A percentile compares a stretch with the other conserved stretches of the same genome.
Evolutionary conservation across 2,888 invertebrate genomes (phyloP).

Genomic region (Bombyx huttoni): DNA sequence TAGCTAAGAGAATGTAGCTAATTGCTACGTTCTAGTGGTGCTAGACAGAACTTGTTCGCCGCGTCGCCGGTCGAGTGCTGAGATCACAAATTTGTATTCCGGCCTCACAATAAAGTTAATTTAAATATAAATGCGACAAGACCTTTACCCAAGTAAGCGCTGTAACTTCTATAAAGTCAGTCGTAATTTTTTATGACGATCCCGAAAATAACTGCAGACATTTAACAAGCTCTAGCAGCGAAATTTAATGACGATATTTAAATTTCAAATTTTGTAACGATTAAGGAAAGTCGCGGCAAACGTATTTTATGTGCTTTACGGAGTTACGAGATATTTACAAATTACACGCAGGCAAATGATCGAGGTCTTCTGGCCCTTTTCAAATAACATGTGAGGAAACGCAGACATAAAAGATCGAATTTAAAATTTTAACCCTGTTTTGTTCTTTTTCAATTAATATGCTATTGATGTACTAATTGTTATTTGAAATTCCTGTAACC

Average conservation of each 20-base stretch:
- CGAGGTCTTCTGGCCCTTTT: not conserved
- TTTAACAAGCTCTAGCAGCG: conserved; percentile 36
- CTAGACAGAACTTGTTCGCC: conserved; percentile 31
- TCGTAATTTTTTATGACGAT: conserved; percentile 49
- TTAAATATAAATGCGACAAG: conserved; percentile 65
- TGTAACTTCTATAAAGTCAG: conserved; percentile 43
- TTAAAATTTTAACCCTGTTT: not conserved
- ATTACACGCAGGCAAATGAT: not conserved
- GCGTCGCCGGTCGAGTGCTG: conserved; percentile 34
- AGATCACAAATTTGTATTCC: conserved; percentile 63
- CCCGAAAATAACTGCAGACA: conserved; percentile 35
- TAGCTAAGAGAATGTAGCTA: conserved; percentile 7
- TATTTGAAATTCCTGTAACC: too few relatives aligned
- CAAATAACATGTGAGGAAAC: not conserved
- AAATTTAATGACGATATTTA: conserved; percentile 26
- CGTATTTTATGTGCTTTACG: not conserved
- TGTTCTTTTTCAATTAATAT: too few relatives aligned
- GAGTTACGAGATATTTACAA: not conserved
- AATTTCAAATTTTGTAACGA: conserved; percentile 14
- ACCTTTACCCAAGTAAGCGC: conserved; percentile 48
- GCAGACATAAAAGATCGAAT: not conserved
- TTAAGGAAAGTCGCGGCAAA: conserved; percentile 1
- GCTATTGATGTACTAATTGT: too few relatives aligned
- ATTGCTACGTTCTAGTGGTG: conserved; percentile 18
- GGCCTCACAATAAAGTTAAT: conserved; percentile 58